Evolutionary conservation across 2,113 vertebrate genomes (phyloP).

Genomic region (Hypanus sabinus): DNA sequence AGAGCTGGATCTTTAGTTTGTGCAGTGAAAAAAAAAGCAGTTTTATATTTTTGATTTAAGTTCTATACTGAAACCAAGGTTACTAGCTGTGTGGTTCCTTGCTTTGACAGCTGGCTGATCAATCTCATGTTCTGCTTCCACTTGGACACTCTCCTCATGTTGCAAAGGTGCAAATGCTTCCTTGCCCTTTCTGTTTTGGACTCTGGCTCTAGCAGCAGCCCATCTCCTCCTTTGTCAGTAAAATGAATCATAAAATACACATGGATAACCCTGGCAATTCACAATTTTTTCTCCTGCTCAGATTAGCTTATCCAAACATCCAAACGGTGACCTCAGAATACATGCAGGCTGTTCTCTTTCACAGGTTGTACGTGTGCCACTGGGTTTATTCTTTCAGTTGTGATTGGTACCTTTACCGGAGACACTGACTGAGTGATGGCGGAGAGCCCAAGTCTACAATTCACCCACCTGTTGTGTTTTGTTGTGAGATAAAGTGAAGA

Average conservation of each 20-base stretch:
- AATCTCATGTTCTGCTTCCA: not conserved
- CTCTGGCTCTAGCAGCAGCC: not conserved
- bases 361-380: not conserved
- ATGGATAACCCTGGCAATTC: conserved; percentile 12
- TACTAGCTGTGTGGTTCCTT: not conserved
- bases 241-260: conserved; percentile 33
- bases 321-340: not conserved
- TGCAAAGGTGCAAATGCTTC: not conserved
- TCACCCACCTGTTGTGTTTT: not conserved
- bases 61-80: not conserved
- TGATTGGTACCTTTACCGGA: too few relatives aligned
- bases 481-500: not conserved
- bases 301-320: not conserved
- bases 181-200: not conserved
- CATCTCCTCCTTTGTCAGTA: not conserved
- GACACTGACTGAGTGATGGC: not conserved
- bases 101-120: conserved; percentile 26
- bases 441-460: not conserved
- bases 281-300: conserved; percentile 33
- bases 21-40: not conserved
- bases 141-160: not conserved
- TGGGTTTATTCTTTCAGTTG: not conserved
- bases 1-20: too few relatives aligned
- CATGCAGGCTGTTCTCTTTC: not conserved
- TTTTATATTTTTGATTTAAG: not conserved